These are phyloP conservation scores for Mizuhopecten yessoensis DNA, from an alignment of 1,140 invertebrate species.

Conservation along the genomic window DNA sequence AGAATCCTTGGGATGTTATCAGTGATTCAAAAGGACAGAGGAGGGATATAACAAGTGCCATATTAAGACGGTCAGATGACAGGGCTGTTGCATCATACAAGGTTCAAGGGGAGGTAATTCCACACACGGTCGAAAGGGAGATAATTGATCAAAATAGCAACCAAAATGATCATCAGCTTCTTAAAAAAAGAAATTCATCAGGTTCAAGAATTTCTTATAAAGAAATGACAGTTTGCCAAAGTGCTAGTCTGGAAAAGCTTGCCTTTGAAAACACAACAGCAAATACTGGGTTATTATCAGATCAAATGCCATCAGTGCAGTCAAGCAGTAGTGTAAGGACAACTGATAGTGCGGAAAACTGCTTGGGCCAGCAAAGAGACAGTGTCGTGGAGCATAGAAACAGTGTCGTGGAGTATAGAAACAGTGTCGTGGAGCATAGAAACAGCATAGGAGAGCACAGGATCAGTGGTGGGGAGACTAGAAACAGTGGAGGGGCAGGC, in stretches of 20 bases:
- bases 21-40: background rate
- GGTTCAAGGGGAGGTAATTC: background rate
- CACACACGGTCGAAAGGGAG: no score
- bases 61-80: background rate
- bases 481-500: background rate
- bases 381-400: background rate
- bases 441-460: background rate
- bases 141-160: background rate
- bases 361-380: background rate
- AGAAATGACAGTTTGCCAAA: conserved; percentile 27
- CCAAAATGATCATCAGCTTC: background rate
- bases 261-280: background rate
- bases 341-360: background rate
- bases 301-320: background rate
- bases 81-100: background rate
- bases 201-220: conserved; percentile 11
- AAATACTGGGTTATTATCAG: background rate
- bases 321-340: background rate
- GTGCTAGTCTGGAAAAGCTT: conserved; percentile 15
- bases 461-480: background rate
- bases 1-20: background rate
- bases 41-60: background rate
- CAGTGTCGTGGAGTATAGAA: background rate
- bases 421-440: background rate
- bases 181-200: background rate